Base-by-base conservation (phyloP, 2,113 vertebrate genomes). In the Zosterops borbonicus region DNA sequence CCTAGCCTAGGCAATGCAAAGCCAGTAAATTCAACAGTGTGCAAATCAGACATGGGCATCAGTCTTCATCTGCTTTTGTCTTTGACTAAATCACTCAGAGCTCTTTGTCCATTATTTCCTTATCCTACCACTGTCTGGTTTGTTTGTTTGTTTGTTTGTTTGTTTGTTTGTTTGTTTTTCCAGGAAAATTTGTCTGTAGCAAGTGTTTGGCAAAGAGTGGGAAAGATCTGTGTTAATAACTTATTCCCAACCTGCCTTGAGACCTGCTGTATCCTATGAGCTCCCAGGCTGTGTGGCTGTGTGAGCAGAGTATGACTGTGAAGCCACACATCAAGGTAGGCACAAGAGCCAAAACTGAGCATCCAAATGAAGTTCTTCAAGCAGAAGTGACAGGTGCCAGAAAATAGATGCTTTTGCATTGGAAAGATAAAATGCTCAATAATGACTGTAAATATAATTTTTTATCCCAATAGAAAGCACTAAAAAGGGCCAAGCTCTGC, bases 261-360 rank as follows among this genome's bases (percentile, higher is more conserved):
- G 55, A 41, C 41, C 24, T 60, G 31, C 47, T 75, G 31, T 11
- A 37, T 15, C 27, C 44, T 53, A 14, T 84, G 56, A 76, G 16
- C 10, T 17, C 16, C 55, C 42, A 70, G 64, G 20, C 14, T 68
- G 27, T 33, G 16, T 55, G 42, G 83, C 14, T 68, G 27, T 33
- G 16, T 55, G 42, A 83, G 23, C 19, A 83, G 23, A 59, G 3
- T 13, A 35, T 11, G 33, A 64, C 5, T n/a, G 17, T 35, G 49
- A 53, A 59, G 16, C 15, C 52, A 1, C 39, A 53, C 6, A 44
- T 11, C 1, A 3, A 39, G 12, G 9, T 3, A n/a, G 44, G 8
- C 8, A 11, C 23, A 59, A 74, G 12, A 52, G 2, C 14, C 67
- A 86, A 88, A 85, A 6, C 15, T 31, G 14, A 67, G 4, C 0